phyloP scores from a whole-genome alignment of 2,888 invertebrate genomes.

The Lepetodrilus schrolli region DNA sequence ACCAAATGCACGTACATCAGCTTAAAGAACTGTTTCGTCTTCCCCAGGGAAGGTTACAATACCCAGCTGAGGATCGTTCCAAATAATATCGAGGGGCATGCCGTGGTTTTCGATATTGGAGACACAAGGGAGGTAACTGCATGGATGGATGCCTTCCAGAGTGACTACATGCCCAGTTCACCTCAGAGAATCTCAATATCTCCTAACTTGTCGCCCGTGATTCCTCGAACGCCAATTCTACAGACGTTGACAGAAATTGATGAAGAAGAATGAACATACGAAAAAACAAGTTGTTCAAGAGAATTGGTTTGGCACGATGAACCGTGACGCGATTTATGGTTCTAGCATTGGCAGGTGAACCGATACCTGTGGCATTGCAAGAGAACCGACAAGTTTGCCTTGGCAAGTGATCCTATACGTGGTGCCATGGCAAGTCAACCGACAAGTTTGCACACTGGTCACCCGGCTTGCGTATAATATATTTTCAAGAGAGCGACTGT shows the following conservation, averaged over 20 bases:
- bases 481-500: too few relatives aligned
- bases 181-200: slow-evolving; percentile 49
- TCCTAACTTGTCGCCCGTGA: slow-evolving; percentile 53
- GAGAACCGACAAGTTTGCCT: too few relatives aligned
- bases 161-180: slow-evolving; percentile 45
- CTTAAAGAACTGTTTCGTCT: slow-evolving; percentile 54
- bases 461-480: too few relatives aligned
- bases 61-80: slow-evolving; percentile 51
- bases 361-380: too few relatives aligned
- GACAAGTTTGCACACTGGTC: too few relatives aligned
- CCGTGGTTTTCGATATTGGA: slow-evolving; percentile 50
- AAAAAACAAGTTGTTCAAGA: too few relatives aligned
- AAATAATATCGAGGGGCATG: slow-evolving; percentile 59
- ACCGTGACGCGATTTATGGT: too few relatives aligned
- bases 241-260: slow-evolving; percentile 55
- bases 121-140: slow-evolving; percentile 40
- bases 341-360: too few relatives aligned
- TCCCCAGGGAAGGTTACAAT: slow-evolving; percentile 37
- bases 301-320: too few relatives aligned
- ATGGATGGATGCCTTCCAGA: slow-evolving; percentile 53
- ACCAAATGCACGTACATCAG: slow-evolving; percentile 54
- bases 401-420: too few relatives aligned
- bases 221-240: slow-evolving; percentile 57
- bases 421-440: background rate
- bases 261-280: slow-evolving; percentile 45